Evolutionary conservation across 2,113 vertebrate species (phyloP), one percentile per base, ranked within the genome.

Genomic region (Gorilla gorilla): DNA sequence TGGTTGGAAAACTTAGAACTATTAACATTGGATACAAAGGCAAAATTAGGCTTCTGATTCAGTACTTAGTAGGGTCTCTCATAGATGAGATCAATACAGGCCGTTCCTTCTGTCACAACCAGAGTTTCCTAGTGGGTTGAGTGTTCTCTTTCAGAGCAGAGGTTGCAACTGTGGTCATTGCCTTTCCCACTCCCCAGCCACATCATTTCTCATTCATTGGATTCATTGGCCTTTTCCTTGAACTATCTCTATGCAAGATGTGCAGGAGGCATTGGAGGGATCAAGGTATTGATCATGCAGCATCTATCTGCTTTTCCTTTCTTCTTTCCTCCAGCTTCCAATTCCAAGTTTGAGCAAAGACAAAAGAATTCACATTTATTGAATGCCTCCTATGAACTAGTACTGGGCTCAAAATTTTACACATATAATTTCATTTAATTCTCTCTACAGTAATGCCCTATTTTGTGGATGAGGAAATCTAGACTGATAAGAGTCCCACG

Each of bases 321-420:
- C 32, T 94, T 93, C 57, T 32, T 94, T 93, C 43, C n/a, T 90
- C 88, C 8, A 45, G 23, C 43, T 96, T 86, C 45, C 12, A 85
- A 91, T 7, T 87, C 35, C 32, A 93, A 72, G 17, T 81, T 22
- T 78, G 30, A 66, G 57, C 23, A 90, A 52, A 75, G 94, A 70
- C 12, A 72, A 70, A 72, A 64, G 12, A 93, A 40, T 20, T 30
- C 68, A 72, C 3, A 38, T 64, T 64, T 90, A 6, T 40, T 35
- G 45, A 59, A 68, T 40, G 27, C 6, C 12, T 92, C 20, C 55
- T 94, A 3, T 40, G 45, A 94, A 30, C 27, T 89, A 25, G 7
- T 38, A 22, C 18, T 66, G 45, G n/a, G 0, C 32, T 82, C 6
- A 9, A 57, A n/a, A 80, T 5, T 87, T 84, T 45, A 45, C 5